Evolutionary conservation across 2,797 vertebrate species (phyloP), one percentile per base, ranked within the genome.

Genomic region (Rhinatrema bivittatum): DNA sequence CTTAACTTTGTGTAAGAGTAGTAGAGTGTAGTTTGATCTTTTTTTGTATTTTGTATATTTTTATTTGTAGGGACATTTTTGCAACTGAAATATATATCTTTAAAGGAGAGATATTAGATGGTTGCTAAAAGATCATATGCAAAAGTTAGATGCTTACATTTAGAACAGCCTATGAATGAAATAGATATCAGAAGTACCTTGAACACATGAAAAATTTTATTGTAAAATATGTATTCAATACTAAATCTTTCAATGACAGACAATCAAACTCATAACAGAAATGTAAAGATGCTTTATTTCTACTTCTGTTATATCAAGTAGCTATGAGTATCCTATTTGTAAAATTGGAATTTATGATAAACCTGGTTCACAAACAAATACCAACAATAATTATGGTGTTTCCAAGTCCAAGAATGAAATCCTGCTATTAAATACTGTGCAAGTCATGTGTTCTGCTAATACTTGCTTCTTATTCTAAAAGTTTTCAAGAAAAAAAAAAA

Each of bases 261-360:
- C 78, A 78, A 78, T 79, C 67, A 65, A 70, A 60, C 82, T 50
- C 70, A 69, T 81, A 85, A 84, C 80, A 86, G 76, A 79, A 82
- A 81, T 73, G n/a, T n/a, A n/a, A 79, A 79, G 77, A 81, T 76
- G 78, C 73, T 82, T 80, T 86, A 86, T 85, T 84, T 76, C 79
- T 68, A 82, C 76, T 74, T 82, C 63, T 64, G 1, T 12, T 81
- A 76, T 77, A 79, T 74, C 68, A 80, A 79, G 76, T 79, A 69
- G 70, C 81, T 84, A 82, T 54, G 65, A 74, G 71, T 62, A 81
- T 67, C 71, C 68, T 70, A 76, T 61, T 71, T 76, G 78, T 84
- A 81, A 83, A 84, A 84, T 85, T 74, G 74, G 70, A 75, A 69
- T 72, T 77, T 23, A 18, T 70, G 72, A 20, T 78, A 76, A 77